These are phyloP conservation scores for Dermochelys coriacea DNA, from an alignment of 2,797 vertebrate genomes.

Conservation along the genomic window DNA sequence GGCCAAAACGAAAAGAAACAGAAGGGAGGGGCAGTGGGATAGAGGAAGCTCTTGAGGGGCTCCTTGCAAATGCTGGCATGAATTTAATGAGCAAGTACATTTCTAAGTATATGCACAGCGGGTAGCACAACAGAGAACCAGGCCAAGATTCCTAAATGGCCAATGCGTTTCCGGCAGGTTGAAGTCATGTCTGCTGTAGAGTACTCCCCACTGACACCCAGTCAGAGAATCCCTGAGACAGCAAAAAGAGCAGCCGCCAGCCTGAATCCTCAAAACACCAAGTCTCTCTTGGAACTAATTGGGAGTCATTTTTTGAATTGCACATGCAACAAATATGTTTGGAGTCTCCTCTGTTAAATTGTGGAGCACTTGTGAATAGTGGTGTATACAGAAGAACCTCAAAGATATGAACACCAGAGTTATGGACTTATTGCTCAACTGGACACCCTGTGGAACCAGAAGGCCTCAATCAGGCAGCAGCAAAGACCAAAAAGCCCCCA, in stretches of 20 bases:
- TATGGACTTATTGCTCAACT: too few species aligned
- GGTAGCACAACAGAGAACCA: background rate
- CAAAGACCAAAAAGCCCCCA: too few species aligned
- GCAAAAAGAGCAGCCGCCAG: rapidly evolving
- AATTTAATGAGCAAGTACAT: constrained; percentile 55
- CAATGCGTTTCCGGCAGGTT: background rate
- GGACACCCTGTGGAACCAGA: too few species aligned
- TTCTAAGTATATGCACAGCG: background rate
- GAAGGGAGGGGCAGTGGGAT: background rate
- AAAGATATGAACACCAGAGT: too few species aligned
- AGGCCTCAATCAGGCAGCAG: too few species aligned
- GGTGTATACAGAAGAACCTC: too few species aligned
- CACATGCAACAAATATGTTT: background rate
- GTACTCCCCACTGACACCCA: rapidly evolving
- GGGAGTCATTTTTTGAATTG: background rate
- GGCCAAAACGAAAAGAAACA: constrained; percentile 3
- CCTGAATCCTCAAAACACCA: background rate
- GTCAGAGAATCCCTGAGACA: background rate
- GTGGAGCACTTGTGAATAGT: background rate
- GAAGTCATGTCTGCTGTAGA: background rate
- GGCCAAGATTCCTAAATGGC: constrained; percentile 36
- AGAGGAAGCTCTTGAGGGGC: background rate
- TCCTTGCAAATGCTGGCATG: background rate
- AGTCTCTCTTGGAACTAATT: background rate
- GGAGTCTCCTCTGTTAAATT: background rate